Conservation (phyloP, 2,113 vertebrate species). For the Hyla sarda region DNA sequence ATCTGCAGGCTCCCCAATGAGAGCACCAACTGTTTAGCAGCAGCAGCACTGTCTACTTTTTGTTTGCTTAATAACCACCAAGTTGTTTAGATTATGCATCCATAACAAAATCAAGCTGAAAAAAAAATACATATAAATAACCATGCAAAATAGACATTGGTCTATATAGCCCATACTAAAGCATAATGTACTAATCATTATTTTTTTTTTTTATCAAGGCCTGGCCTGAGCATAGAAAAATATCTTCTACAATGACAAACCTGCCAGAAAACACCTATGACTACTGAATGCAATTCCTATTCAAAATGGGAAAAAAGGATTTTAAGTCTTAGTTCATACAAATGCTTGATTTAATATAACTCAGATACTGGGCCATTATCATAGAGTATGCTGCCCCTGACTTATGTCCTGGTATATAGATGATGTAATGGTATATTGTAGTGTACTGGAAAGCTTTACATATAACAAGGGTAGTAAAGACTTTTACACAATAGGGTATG, state of each 20-base stretch:
- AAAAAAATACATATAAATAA: neutral
- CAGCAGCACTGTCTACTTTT: slow-evolving; percentile 67
- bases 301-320: neutral
- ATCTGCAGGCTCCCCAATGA: slow-evolving; percentile 75
- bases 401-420: neutral
- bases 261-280: no score
- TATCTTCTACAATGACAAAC: no score
- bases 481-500: neutral
- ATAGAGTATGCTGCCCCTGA: neutral
- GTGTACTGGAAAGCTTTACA: neutral
- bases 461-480: neutral
- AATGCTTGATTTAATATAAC: neutral
- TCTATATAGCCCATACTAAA: no score
- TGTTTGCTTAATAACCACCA: slow-evolving; percentile 65
- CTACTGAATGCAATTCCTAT: neutral
- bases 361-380: neutral
- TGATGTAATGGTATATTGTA: neutral
- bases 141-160: neutral
- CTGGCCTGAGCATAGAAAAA: no score
- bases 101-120: neutral
- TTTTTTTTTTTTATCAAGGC: no score
- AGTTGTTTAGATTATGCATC: slow-evolving; percentile 6
- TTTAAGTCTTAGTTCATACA: neutral
- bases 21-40: slow-evolving; percentile 68
- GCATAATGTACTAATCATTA: no score